phyloP scores from a whole-genome alignment of 30 jellyfish, hydroid and myxozoan species.

The Aurelia aurita region DNA sequence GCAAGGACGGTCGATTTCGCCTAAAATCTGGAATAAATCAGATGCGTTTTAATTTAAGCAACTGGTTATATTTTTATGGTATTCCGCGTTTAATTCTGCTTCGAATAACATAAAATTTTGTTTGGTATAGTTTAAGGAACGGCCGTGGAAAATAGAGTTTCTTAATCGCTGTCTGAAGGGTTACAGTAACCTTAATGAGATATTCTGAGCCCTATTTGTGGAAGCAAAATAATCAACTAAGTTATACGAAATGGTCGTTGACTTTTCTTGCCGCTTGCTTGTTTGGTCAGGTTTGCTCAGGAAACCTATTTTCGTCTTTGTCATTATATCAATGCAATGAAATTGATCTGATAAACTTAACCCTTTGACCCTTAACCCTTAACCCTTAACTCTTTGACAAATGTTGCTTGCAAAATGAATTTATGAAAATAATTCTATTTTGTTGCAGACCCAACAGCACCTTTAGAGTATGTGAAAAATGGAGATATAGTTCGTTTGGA shows the following conservation, averaged over 20 bases:
- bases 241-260: not conserved
- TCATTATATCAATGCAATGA: too few species aligned
- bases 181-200: too few species aligned
- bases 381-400: not conserved
- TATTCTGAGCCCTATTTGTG: not conserved
- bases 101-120: too few species aligned
- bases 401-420: not conserved
- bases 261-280: not conserved
- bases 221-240: not conserved
- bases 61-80: too few species aligned
- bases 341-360: not conserved
- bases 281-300: not conserved
- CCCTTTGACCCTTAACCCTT: not conserved
- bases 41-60: too few species aligned
- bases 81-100: too few species aligned
- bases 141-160: too few species aligned
- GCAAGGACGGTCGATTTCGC: too few species aligned
- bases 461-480: constrained; percentile 84
- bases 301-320: not conserved
- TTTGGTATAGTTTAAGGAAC: too few species aligned
- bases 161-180: too few species aligned
- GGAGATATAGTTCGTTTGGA: constrained; percentile 90
- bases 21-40: too few species aligned
- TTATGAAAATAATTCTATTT: not conserved
- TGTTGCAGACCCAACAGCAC: constrained; percentile 75